A percentile compares a stretch with the other conserved stretches of the same genome.
phyloP scores from a whole-genome alignment of 2,888 invertebrate genomes.

The Monopis laevigella region DNA sequence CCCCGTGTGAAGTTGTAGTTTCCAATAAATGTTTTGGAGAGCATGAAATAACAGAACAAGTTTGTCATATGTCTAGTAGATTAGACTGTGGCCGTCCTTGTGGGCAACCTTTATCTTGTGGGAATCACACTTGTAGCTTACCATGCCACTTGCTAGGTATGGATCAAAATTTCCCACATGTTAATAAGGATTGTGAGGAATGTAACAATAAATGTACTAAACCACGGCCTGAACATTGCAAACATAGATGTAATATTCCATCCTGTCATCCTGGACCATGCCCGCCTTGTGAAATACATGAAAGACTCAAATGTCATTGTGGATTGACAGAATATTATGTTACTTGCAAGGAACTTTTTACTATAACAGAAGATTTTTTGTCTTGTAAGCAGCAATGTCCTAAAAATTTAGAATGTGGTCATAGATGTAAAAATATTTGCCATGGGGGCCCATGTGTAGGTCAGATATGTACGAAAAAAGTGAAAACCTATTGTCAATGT shows the following conservation, averaged over 20 bases:
- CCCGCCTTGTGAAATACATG: conserved; percentile 75
- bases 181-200: conserved; percentile 46
- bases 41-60: conserved; percentile 74
- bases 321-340: conserved; percentile 79
- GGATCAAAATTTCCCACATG: conserved; percentile 49
- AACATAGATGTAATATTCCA: conserved; percentile 74
- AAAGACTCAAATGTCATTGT: conserved; percentile 84
- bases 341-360: conserved; percentile 74
- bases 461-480: conserved; percentile 79
- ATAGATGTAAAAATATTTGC: conserved; percentile 79
- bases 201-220: conserved; percentile 67
- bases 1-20: conserved; percentile 76
- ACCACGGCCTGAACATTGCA: conserved; percentile 76
- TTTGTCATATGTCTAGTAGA: conserved; percentile 75
- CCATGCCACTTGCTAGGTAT: conserved; percentile 71
- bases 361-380: conserved; percentile 51
- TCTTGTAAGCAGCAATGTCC: conserved; percentile 89
- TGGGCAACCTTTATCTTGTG: conserved; percentile 75
- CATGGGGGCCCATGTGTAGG: conserved; percentile 77
- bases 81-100: conserved; percentile 85
- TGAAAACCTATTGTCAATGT: conserved; percentile 82
- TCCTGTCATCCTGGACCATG: conserved; percentile 80
- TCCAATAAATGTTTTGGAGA: conserved; percentile 77
- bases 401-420: conserved; percentile 86
- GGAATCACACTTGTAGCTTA: conserved; percentile 78